Base-by-base conservation (phyloP, 2,113 vertebrate species). In the Abramis brama region DNA sequence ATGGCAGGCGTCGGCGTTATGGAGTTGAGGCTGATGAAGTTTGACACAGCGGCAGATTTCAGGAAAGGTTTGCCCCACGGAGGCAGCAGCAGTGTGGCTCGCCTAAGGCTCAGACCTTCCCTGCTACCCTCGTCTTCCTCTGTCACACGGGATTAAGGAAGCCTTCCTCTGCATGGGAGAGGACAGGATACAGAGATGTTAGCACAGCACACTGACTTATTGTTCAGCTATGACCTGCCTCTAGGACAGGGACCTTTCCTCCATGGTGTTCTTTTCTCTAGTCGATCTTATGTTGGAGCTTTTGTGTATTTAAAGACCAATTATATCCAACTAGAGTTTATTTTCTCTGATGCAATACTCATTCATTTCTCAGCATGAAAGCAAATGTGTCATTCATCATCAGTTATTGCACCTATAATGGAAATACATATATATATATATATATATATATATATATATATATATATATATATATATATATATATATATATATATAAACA, bases 121-220 rank as follows among this genome's bases (percentile, higher is more conserved):
- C 79, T 19, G 1, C 81, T 71, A 71, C 82, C 76, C 90, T 74
- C 43, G 91, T 90, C 90, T 84, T 92, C 91, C n/a, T 79, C 89
- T 82, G 91, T 95, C 94, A 89, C 78, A 60, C 30, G 2, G 86
- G 75, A 94, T 94, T 92, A 93, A 88, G 91, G 91, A 91, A 82
- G 89, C 90, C 90, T 92, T 90, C 87, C 88, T 81, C 85, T 90
- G 91, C 91, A 93, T 91, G 86, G 74, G 39, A 89, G 82, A 79
- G 74, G 92, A 86, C 89, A 81, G 91, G 89, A 91, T 90, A 21
- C 83, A 86, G 87, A 92, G 89, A 91, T 91, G 88, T 88, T 87
- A 91, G 89, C 88, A 79, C 89, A 91, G 79, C 89, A 85, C 84
- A 85, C 76, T 83, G 86, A 90, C 84, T 86, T 88, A 90, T 91